phyloP scores from a whole-genome alignment of 2,113 vertebrate species.

The Bagarius yarrelli region DNA sequence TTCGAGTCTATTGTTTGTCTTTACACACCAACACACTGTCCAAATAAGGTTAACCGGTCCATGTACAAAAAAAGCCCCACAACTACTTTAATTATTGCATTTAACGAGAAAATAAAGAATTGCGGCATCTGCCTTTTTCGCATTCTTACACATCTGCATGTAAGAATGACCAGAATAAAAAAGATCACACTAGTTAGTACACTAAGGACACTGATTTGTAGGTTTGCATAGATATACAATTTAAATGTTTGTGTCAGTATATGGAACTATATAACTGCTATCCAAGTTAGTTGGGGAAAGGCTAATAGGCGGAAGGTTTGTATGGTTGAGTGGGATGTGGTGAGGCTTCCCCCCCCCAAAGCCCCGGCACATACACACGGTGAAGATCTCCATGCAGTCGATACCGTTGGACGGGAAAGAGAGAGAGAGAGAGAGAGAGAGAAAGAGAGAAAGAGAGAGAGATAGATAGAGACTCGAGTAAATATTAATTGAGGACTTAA shows the following conservation, averaged over 20 bases:
- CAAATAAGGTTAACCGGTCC: background rate
- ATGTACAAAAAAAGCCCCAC: background rate
- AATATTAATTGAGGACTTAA: conserved; percentile 41
- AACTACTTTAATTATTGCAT: background rate
- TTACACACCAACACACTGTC: background rate
- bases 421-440: background rate
- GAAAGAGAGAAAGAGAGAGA: background rate
- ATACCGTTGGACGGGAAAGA: conserved; percentile 41
- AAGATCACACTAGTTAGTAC: background rate
- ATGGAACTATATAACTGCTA: conserved; percentile 54
- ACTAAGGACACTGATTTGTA: background rate
- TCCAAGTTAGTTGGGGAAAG: conserved; percentile 60
- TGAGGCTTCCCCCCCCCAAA: conserved; percentile 39
- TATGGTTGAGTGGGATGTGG: conserved; percentile 39
- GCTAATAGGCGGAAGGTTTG: conserved; percentile 50
- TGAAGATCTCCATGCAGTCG: conserved; percentile 45
- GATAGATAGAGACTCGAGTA: conserved; percentile 32
- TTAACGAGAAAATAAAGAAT: background rate
- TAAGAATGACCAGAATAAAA: background rate
- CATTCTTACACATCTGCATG: background rate
- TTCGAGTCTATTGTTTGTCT: conserved; percentile 8
- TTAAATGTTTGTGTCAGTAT: background rate
- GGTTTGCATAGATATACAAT: background rate
- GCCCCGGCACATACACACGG: conserved; percentile 42
- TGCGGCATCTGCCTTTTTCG: background rate